Evolutionary conservation across 2,113 vertebrate species (phyloP).

Genomic region (Myotis brandtii): DNA sequence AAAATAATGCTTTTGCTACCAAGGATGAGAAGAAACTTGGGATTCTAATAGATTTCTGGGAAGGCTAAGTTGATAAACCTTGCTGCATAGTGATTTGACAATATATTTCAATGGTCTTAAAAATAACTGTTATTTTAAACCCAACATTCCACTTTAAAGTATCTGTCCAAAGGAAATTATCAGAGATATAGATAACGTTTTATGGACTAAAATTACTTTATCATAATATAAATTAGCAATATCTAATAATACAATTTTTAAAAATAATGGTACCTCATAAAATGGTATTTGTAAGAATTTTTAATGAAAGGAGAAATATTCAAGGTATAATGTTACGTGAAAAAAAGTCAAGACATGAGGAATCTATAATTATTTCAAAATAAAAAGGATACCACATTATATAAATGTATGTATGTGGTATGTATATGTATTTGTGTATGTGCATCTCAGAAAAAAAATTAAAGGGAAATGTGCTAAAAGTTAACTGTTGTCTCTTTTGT

Average conservation of each 20-base stretch:
- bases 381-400: neutral
- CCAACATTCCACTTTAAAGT: neutral
- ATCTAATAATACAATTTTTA: neutral
- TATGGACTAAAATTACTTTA: constrained; percentile 45
- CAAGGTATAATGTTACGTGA: neutral
- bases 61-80: neutral
- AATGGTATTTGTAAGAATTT: neutral
- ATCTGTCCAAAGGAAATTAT: neutral
- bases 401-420: neutral
- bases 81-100: neutral
- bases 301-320: neutral
- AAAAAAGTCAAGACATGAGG: neutral
- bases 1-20: neutral
- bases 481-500: neutral
- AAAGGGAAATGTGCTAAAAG: neutral
- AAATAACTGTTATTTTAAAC: neutral
- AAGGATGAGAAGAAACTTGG: neutral
- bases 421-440: neutral
- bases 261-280: constrained; percentile 36
- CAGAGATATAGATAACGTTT: neutral
- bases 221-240: constrained; percentile 40
- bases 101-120: neutral
- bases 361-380: constrained; percentile 27
- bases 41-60: neutral
- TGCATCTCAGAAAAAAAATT: neutral